Conservation (phyloP, 2,797 vertebrate species). For the Pachyuromys duprasi region DNA sequence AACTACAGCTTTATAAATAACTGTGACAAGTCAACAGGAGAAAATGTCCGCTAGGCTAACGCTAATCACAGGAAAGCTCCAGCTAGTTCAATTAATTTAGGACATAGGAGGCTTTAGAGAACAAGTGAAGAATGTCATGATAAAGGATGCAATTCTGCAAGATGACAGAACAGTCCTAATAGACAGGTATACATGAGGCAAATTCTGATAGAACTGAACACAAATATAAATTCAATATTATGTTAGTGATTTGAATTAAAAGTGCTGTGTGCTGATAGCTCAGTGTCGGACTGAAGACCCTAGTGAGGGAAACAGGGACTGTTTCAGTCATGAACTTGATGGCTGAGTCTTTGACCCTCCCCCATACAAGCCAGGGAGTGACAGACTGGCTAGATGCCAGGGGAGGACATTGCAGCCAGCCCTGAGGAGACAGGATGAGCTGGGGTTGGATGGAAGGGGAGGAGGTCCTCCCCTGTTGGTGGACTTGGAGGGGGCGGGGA, state of each 20-base stretch:
- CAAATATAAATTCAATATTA: neutral
- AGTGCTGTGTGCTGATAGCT: neutral
- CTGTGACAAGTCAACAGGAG: neutral
- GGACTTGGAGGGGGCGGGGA: no score
- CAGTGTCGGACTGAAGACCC: no score
- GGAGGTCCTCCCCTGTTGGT: no score
- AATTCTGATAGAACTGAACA: neutral
- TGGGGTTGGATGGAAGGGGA: no score
- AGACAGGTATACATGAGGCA: neutral
- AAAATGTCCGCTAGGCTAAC: neutral
- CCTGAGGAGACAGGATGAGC: no score
- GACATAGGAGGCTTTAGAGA: neutral
- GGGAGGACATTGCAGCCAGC: no score
- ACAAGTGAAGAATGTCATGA: neutral
- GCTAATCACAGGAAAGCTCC: neutral
- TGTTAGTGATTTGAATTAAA: neutral
- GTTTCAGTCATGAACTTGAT: no score
- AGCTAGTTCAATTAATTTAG: neutral
- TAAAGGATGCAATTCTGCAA: neutral
- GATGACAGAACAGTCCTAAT: neutral
- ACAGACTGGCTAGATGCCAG: no score
- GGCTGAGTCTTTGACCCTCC: no score
- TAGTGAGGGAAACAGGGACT: no score
- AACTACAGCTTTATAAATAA: neutral
- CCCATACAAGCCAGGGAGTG: no score